phyloP scores from a whole-genome alignment of 1,140 invertebrate species.

The Drosophila kurseongensis region DNA sequence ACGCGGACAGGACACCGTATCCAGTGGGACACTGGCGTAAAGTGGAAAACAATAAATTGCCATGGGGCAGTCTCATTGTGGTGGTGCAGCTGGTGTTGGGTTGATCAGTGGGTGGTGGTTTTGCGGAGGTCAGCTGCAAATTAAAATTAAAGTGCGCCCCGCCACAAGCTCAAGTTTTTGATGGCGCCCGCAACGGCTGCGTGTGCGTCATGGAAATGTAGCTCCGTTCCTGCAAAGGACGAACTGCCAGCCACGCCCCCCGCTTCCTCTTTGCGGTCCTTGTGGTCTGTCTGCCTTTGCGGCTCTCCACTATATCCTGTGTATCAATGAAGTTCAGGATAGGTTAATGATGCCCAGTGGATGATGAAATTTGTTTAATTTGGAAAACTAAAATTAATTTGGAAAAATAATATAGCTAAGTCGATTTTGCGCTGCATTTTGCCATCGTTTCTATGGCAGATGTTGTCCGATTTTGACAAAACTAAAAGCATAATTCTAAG shows the following conservation, averaged over 20 bases:
- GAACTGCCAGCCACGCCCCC: not conserved
- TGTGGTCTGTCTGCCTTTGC: slow-evolving; percentile 57
- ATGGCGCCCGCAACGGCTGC: slow-evolving; percentile 71
- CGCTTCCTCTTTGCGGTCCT: slow-evolving; percentile 31
- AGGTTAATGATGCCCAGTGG: slow-evolving; percentile 34
- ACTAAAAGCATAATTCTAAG: too few relatives aligned
- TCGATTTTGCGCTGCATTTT: too few relatives aligned
- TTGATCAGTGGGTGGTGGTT: not conserved
- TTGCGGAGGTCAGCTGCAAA: slow-evolving; percentile 51
- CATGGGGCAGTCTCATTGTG: slow-evolving; percentile 45
- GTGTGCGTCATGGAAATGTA: slow-evolving; percentile 40
- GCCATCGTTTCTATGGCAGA: too few relatives aligned
- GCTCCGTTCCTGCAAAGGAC: slow-evolving; percentile 1
- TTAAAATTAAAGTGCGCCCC: slow-evolving; percentile 77
- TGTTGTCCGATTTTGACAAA: too few relatives aligned
- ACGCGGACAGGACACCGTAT: slow-evolving; percentile 37
- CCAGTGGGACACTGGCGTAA: slow-evolving; percentile 58
- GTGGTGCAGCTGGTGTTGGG: slow-evolving; percentile 1
- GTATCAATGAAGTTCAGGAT: slow-evolving; percentile 65
- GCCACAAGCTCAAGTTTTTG: slow-evolving; percentile 74
- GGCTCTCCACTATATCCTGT: slow-evolving; percentile 35
- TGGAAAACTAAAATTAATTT: not conserved
- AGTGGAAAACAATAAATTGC: slow-evolving; percentile 80
- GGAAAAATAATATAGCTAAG: too few relatives aligned
- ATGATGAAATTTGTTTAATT: not conserved